These are phyloP conservation scores for Megalops cyprinoides DNA, from an alignment of 2,797 vertebrate genomes.

Conservation along the genomic window DNA sequence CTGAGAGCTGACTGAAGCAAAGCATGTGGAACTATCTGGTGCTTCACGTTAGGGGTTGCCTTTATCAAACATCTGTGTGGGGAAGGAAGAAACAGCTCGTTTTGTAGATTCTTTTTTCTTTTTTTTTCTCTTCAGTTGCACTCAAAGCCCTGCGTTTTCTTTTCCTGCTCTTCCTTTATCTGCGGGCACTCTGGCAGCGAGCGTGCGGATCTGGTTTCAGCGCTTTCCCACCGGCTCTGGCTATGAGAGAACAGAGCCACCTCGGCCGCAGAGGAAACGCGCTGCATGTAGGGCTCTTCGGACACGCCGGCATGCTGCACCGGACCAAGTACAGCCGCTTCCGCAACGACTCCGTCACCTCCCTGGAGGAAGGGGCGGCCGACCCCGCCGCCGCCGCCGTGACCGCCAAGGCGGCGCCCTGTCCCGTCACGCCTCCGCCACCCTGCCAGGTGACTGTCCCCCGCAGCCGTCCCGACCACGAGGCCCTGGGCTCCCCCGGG, in stretches of 20 bases:
- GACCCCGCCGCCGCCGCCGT: conserved; percentile 57
- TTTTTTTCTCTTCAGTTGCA: not conserved
- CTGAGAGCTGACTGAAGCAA: not conserved
- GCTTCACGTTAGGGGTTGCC: not conserved
- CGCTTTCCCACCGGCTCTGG: conserved; percentile 58
- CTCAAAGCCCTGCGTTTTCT: conserved; percentile 1
- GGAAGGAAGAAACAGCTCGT: too few species aligned
- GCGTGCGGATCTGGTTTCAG: conserved; percentile 47
- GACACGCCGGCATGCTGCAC: conserved; percentile 86
- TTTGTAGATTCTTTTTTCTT: not conserved
- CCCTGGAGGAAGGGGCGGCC: conserved; percentile 77
- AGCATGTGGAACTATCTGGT: not conserved
- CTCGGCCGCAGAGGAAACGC: conserved; percentile 65
- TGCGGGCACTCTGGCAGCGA: not conserved
- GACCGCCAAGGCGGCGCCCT: conserved; percentile 64
- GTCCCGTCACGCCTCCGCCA: conserved; percentile 45
- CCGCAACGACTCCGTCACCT: conserved; percentile 83
- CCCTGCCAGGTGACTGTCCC: conserved; percentile 14
- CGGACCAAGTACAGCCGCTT: conserved; percentile 91
- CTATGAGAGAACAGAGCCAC: conserved; percentile 83
- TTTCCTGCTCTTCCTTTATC: conserved; percentile 17
- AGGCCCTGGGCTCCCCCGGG: conserved; percentile 57
- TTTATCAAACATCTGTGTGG: not conserved
- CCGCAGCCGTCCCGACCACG: conserved; percentile 57
- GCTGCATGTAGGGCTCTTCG: conserved; percentile 69